Base-by-base conservation (phyloP, 2,888 invertebrate species). In the Onchidella celtica region DNA sequence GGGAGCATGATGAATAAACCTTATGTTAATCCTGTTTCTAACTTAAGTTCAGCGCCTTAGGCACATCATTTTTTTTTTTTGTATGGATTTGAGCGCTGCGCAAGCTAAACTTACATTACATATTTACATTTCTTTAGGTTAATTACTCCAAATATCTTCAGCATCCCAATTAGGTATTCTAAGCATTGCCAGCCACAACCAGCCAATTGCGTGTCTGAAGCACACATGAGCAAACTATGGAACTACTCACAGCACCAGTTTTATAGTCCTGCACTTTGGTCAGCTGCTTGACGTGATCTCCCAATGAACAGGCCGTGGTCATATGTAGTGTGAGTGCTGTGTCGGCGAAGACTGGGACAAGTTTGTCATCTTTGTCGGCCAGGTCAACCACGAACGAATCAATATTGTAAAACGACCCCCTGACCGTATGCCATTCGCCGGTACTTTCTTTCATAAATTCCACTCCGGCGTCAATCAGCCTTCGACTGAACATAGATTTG, bases 271-370 rank as follows among this genome's bases (percentile, higher is more conserved):
- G 85, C 3, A 89, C 82, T 75, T 87, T 86, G n/a, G 86, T 83
- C n/a, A 90, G 86, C 40, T 90, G 89, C 66, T 88, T 84, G 17
- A 90, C 82, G 77, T 90, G 90, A 11, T 88, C 84, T 2, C 83
- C 59, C n/a, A 90, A 82, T 40, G 86, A 83, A 70, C 90, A 90
- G 80, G 87, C 87, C 55, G 86, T 84, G 65, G 88, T 88, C 65
- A 89, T 75, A 82, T 86, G 86, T 69, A 90, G 82, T 21, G 85
- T 87, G 9, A 89, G 81, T 14, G 87, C 86, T 34, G 84, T 83
- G 66, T 88, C 87, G 11, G 88, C 90, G 78, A 90, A 89, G 36
- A 77, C 73, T 6, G 88, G 89, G 14, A 84, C 84, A 57, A 90
- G 82, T 27, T 75, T 75, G 6, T 84, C 85, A 17, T 82, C 86